Conservation (phyloP, 2,113 vertebrate species). For the Setophaga petechia region DNA sequence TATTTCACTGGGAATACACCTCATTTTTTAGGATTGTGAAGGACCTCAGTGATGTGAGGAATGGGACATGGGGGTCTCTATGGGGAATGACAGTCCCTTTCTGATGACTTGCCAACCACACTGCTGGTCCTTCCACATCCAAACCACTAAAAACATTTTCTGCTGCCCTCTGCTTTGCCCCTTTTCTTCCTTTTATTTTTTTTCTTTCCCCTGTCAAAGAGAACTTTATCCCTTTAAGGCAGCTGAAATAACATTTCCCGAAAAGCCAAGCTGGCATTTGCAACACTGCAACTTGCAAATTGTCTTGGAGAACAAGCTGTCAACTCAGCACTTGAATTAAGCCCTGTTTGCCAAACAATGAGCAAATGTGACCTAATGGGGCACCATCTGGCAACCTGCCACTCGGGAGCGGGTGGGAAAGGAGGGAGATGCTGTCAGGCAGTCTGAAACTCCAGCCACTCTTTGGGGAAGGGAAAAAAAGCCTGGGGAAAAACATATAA, state of each 20-base stretch:
- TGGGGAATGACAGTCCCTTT: not conserved
- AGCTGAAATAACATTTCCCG: slow-evolving; percentile 48
- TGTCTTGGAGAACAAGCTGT: slow-evolving; percentile 70
- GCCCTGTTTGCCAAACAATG: slow-evolving; percentile 69
- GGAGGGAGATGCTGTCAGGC: slow-evolving; percentile 14
- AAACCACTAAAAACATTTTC: not conserved
- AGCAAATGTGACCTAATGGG: slow-evolving; percentile 68
- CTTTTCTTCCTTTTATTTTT: not conserved
- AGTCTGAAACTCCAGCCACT: not conserved
- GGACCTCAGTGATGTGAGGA: not conserved
- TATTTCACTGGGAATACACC: not conserved
- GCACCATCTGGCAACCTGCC: slow-evolving; percentile 68
- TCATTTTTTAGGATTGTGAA: not conserved
- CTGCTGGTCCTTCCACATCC: not conserved
- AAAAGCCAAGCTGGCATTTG: slow-evolving; percentile 68
- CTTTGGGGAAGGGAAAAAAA: not conserved
- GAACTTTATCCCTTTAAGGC: slow-evolving; percentile 55
- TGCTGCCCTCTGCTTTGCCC: not conserved
- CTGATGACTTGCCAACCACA: not conserved
- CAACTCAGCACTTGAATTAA: slow-evolving; percentile 70
- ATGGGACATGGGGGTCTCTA: not conserved
- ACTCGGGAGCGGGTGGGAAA: not conserved
- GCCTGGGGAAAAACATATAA: not conserved
- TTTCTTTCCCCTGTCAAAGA: not conserved
- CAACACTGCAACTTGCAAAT: slow-evolving; percentile 55